Conservation (phyloP, 2,797 vertebrate genomes). For the Apogon hyalosoma region DNA sequence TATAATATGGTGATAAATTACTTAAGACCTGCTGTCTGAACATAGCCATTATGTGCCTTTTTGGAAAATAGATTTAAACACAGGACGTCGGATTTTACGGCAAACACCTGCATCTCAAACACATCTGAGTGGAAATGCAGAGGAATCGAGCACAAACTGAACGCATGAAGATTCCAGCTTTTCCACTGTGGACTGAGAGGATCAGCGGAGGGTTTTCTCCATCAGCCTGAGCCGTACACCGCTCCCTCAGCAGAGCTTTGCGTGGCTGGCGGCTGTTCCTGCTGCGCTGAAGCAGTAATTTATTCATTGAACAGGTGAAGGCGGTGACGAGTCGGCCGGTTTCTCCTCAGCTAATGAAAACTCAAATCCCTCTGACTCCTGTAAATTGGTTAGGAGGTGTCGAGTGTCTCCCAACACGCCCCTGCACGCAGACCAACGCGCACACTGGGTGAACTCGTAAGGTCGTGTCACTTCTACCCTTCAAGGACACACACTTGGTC, state of each 20-base stretch:
- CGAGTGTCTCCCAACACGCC: slow-evolving; percentile 54
- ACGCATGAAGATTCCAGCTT: too few species aligned
- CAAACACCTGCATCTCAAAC: too few species aligned
- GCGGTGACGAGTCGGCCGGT: slow-evolving; percentile 35
- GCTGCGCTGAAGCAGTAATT: slow-evolving; percentile 52
- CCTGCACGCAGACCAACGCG: slow-evolving; percentile 16
- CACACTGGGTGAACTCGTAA: slow-evolving; percentile 23
- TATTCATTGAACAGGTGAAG: slow-evolving; percentile 81
- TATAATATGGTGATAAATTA: too few species aligned
- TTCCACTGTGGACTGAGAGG: too few species aligned
- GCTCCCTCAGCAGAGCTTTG: slow-evolving; percentile 17
- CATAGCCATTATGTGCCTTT: too few species aligned
- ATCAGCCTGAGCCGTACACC: slow-evolving; percentile 10
- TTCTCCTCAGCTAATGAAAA: slow-evolving; percentile 72
- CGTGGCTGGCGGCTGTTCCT: slow-evolving; percentile 49
- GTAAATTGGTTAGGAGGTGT: slow-evolving; percentile 77
- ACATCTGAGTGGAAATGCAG: too few species aligned
- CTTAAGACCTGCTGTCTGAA: too few species aligned
- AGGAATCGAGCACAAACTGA: too few species aligned
- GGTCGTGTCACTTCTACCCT: slow-evolving; percentile 30
- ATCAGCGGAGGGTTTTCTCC: too few species aligned
- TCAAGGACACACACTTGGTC: slow-evolving; percentile 34
- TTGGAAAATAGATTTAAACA: too few species aligned
- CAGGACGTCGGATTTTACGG: too few species aligned
- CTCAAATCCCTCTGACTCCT: slow-evolving; percentile 69